Percentiles rank a stretch among this genome's conserved stretches.
phyloP scores from a whole-genome alignment of 2,113 vertebrate genomes.

The Calypte anna region DNA sequence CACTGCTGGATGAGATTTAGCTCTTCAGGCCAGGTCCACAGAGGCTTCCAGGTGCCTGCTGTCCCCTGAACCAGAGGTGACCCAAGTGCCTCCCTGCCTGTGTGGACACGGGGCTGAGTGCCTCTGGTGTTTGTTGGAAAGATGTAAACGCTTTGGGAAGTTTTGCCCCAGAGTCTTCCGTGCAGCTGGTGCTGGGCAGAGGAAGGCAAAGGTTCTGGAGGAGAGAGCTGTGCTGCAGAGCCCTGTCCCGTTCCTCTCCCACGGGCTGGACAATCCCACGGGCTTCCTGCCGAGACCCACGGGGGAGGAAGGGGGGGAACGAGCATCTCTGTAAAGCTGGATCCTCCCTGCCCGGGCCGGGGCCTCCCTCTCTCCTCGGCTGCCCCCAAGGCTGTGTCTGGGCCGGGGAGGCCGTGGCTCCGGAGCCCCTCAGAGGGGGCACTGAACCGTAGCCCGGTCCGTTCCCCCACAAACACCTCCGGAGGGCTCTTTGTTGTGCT shows the following conservation, averaged over 20 bases:
- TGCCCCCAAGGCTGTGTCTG: neutral
- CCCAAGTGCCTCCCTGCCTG: neutral
- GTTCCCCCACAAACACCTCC: slow-evolving; percentile 31
- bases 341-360: fast-evolving
- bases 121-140: neutral
- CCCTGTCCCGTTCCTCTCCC: neutral
- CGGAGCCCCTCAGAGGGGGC: neutral
- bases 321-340: neutral
- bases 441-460: neutral
- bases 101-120: neutral
- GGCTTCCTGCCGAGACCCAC: neutral
- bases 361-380: fast-evolving
- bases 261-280: fast-evolving
- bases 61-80: neutral
- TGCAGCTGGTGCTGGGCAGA: neutral
- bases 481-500: neutral
- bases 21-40: neutral
- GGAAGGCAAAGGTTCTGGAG: fast-evolving
- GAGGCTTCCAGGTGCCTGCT: neutral
- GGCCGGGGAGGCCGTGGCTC: fast-evolving
- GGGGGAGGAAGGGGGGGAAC: neutral
- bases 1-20: neutral
- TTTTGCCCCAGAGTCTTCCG: slow-evolving; percentile 17
- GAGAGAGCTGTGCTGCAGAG: neutral
- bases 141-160: neutral